Percentiles rank a stretch among this genome's conserved stretches.
These are phyloP conservation scores for Ophiothrix spiculata DNA, from an alignment of 35 echinoderm and acorn worm species.

Conservation along the genomic window DNA sequence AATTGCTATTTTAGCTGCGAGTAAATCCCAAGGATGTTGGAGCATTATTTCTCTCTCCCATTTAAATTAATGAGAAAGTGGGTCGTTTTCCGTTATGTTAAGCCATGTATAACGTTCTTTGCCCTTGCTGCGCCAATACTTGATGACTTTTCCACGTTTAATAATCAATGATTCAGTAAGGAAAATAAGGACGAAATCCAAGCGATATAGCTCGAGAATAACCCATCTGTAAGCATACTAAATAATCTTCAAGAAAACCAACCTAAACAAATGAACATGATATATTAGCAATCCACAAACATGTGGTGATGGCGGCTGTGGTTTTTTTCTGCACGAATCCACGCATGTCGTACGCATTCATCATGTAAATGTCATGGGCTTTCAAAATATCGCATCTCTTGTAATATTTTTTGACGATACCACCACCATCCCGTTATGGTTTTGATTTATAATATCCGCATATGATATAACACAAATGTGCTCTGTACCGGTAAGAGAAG, in stretches of 20 bases:
- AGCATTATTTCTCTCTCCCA: background rate
- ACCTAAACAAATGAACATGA: background rate
- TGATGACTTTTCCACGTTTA: conserved; percentile 7
- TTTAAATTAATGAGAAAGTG: conserved; percentile 13
- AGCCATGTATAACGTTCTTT: conserved; percentile 15
- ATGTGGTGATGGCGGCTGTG: background rate
- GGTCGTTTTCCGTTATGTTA: conserved; percentile 15
- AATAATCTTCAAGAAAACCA: background rate
- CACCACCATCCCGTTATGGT: background rate
- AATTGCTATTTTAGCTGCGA: background rate
- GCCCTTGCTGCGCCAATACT: background rate
- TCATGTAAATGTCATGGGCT: conserved; percentile 1
- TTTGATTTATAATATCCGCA: conserved; percentile 10
- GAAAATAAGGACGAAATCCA: background rate
- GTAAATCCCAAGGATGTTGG: background rate
- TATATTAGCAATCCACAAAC: background rate
- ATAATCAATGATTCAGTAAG: conserved; percentile 16
- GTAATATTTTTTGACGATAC: background rate
- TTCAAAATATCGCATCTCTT: conserved; percentile 3
- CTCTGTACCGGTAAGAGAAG: too few relatives aligned
- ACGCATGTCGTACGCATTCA: background rate
- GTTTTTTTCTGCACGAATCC: background rate
- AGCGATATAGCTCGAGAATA: background rate
- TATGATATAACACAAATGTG: too few relatives aligned
- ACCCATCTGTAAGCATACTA: background rate